Conservation (phyloP, 2,888 invertebrate genomes). For the Meloe dianella region DNA sequence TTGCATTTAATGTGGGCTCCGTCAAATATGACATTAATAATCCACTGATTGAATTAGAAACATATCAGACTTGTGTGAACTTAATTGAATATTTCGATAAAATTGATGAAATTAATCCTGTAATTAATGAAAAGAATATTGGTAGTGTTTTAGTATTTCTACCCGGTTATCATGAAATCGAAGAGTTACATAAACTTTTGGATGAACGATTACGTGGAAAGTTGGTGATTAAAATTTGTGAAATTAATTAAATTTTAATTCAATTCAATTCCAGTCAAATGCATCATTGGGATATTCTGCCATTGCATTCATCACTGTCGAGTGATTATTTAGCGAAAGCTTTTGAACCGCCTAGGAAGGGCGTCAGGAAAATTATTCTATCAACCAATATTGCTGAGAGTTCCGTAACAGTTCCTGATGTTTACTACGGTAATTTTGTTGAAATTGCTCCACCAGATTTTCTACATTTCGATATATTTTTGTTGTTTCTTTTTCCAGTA, state of each 20-base stretch:
- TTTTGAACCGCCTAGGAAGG: conserved; percentile 67
- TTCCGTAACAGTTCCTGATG: conserved; percentile 88
- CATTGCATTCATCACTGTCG: conserved; percentile 71
- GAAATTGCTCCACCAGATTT: no score
- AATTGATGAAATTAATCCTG: conserved; percentile 60
- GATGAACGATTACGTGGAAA: conserved; percentile 16
- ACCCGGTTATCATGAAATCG: conserved; percentile 87
- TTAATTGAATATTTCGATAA: conserved; percentile 66
- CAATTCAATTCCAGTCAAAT: not conserved
- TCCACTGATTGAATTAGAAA: conserved; percentile 58
- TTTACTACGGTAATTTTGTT: conserved; percentile 72
- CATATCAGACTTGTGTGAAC: conserved; percentile 51
- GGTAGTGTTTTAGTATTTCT: conserved; percentile 86
- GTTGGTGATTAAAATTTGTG: conserved; percentile 18
- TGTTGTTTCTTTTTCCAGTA: conserved; percentile 67
- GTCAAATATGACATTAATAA: conserved; percentile 63
- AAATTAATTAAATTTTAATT: not conserved
- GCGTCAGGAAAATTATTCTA: conserved; percentile 81
- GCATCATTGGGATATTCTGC: conserved; percentile 54
- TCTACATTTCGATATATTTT: conserved; percentile 12
- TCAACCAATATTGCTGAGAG: conserved; percentile 94
- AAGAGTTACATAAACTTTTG: conserved; percentile 65
- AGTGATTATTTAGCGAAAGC: conserved; percentile 69
- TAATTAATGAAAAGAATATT: conserved; percentile 39
- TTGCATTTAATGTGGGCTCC: conserved; percentile 14